A percentile compares a stretch with the other conserved stretches of the same genome.
These are phyloP conservation scores for Lasius fuliginosus DNA, from an alignment of 2,888 invertebrate genomes.

Conservation along the genomic window DNA sequence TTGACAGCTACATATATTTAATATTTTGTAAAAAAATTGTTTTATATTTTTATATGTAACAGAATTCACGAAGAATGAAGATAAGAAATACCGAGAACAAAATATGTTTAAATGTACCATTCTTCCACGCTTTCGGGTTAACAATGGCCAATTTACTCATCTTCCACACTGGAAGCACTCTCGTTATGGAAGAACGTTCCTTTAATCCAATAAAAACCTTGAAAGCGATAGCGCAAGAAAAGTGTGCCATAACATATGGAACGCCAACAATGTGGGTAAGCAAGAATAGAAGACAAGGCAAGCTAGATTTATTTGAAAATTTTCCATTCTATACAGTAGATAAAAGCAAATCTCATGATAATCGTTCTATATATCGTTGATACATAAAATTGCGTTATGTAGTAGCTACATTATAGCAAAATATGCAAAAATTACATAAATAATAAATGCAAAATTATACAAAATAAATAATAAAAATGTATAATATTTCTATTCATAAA, in stretches of 20 bases:
- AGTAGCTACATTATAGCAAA: no score
- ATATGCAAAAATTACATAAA: no score
- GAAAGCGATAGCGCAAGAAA: slow-evolving; percentile 89
- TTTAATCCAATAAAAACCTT: slow-evolving; percentile 90
- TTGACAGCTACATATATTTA: no score
- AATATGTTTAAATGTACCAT: slow-evolving; percentile 90
- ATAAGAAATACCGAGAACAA: slow-evolving; percentile 86
- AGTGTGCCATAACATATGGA: slow-evolving; percentile 91
- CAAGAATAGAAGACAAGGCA: not conserved
- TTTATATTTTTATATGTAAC: not conserved
- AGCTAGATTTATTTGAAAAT: slow-evolving; percentile 13
- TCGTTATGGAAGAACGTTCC: slow-evolving; percentile 88
- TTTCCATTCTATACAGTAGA: not conserved
- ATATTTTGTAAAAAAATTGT: not conserved
- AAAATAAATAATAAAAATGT: not conserved
- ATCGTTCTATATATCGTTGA: not conserved
- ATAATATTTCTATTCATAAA: not conserved
- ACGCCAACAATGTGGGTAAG: slow-evolving; percentile 93
- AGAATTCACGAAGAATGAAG: slow-evolving; percentile 84
- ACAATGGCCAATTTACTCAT: slow-evolving; percentile 88
- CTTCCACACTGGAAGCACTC: slow-evolving; percentile 88
- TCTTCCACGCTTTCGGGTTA: slow-evolving; percentile 94
- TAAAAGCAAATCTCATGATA: not conserved
- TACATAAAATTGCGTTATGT: not conserved
- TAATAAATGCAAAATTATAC: not conserved